Base-by-base conservation (phyloP, 2,888 invertebrate genomes). In the Troides aeacus region DNA sequence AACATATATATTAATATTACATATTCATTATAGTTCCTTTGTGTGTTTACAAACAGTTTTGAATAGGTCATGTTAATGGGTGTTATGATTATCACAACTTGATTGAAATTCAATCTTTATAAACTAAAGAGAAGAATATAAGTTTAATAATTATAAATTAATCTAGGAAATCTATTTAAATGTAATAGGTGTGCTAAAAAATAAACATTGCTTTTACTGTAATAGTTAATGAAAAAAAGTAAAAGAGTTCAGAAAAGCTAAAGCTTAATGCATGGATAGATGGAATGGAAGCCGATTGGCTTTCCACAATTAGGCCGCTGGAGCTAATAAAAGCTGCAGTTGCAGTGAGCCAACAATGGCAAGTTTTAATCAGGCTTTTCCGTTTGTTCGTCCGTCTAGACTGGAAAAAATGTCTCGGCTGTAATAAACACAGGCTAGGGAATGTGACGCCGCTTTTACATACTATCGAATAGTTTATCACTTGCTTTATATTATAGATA, bases 351-450 rank as follows among this genome's bases (percentile, higher is more conserved):
- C 79, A 82, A 88, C 88, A 89, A 91, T 87, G 80, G 85, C 81
- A 81, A 82, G 80, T 89, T 91, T 92, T 91, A 92, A 92, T 92
- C 89, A 91, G 84, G 79, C 81, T 83, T 85, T 89, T 87, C 87
- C 85, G 83, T 85, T 85, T 84, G 84, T 83, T 81, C 80, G 81
- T 84, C 79, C 77, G 89, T 88, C 88, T 88, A 88, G 89, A 89
- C 89, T 81, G 82, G 81, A 78, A 84, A 86, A 87, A 85, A 84
- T 84, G 77, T 79, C 80, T 81, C 81, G 79, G 82, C 75, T 78
- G 79, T 82, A 81, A 85, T 82, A 81, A 82, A 82, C 79, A 74
- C 72, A 77, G 78, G 74, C 77, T 78, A 80, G 74, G 78, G 77
- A 81, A 84, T 81, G 79, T 78, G 23, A 73, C 73, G 30, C 61